A percentile compares a stretch with the other conserved stretches of the same genome.
These are phyloP conservation scores for Cyanocitta stelleri DNA, from an alignment of 2,113 vertebrate species.

Conservation along the genomic window DNA sequence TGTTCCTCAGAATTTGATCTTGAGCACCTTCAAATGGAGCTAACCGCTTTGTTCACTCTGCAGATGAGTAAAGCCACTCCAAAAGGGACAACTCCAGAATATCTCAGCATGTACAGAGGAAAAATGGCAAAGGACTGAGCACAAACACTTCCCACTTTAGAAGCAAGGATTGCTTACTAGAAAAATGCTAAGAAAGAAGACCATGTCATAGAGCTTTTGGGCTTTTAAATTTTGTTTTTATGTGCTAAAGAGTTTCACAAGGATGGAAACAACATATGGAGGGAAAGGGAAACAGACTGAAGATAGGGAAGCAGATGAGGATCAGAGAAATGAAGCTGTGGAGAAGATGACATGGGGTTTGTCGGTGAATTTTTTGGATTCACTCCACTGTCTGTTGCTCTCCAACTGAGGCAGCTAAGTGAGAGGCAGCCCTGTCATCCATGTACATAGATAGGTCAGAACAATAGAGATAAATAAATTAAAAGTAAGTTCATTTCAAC, in stretches of 20 bases:
- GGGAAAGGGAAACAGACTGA: neutral
- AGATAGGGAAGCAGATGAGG: neutral
- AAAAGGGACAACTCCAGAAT: neutral
- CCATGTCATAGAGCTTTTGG: neutral
- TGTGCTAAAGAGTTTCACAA: neutral
- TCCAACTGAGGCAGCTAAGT: neutral
- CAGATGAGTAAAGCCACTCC: neutral
- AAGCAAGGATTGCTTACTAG: neutral
- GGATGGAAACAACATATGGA: neutral
- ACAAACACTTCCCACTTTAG: neutral
- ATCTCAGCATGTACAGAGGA: neutral
- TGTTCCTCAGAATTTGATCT: neutral
- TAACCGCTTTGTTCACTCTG: neutral
- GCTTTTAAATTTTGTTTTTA: neutral
- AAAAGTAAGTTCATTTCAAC: neutral
- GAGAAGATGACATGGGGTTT: neutral
- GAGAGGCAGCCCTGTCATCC: neutral
- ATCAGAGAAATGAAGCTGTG: neutral
- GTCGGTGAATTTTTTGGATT: neutral
- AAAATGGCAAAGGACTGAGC: accelerated
- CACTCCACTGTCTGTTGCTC: neutral
- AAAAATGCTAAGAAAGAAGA: neutral
- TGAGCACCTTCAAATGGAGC: neutral
- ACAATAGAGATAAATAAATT: neutral
- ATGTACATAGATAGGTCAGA: neutral